Evolutionary conservation across 2,113 vertebrate genomes (phyloP).

Genomic region (Bothrops jararaca): DNA sequence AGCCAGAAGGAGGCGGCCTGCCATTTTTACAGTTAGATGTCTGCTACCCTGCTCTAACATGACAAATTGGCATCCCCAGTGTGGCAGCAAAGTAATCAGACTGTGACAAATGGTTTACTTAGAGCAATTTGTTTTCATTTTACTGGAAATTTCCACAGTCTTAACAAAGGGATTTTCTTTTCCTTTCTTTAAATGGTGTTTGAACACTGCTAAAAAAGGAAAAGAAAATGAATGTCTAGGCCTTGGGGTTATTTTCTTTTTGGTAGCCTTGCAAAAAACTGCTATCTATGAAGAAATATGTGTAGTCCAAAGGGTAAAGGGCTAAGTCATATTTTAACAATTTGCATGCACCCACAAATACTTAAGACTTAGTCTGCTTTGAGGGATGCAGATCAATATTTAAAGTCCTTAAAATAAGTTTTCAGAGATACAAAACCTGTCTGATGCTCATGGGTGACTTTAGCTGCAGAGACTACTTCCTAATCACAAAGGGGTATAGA

Average conservation of each 20-base stretch:
- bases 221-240: conserved; percentile 33
- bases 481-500: neutral
- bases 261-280: neutral
- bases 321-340: neutral
- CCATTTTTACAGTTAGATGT: conserved; percentile 68
- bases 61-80: conserved; percentile 79
- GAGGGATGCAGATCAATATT: neutral
- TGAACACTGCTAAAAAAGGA: conserved; percentile 25
- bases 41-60: conserved; percentile 76
- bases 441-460: neutral
- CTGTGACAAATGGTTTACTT: conserved; percentile 84
- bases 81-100: conserved; percentile 78
- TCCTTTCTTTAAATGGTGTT: conserved; percentile 39
- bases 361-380: neutral
- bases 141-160: conserved; percentile 72
- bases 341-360: neutral
- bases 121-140: conserved; percentile 83
- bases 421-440: neutral
- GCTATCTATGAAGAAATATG: neutral
- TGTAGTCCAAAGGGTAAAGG: neutral
- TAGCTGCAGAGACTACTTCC: neutral
- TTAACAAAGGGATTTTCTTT: conserved; percentile 59
- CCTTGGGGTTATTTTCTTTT: neutral
- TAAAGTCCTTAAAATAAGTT: neutral
- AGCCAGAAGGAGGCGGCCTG: conserved; percentile 65